Percentiles rank a stretch among this genome's conserved stretches.
phyloP scores from a whole-genome alignment of 2,888 invertebrate genomes.

The Spodoptera exigua region DNA sequence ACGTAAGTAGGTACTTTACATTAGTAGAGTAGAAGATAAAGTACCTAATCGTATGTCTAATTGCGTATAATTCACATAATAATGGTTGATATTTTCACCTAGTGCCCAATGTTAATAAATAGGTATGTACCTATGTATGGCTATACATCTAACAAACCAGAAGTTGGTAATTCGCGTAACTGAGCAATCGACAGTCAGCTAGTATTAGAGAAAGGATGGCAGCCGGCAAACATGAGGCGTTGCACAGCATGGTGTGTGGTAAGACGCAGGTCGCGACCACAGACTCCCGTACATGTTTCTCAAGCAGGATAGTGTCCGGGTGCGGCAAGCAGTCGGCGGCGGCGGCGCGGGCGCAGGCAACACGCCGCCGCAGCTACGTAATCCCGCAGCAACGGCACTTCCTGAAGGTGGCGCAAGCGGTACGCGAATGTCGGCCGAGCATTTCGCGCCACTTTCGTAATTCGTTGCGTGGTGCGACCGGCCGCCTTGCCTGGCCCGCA shows the following conservation, averaged over 20 bases:
- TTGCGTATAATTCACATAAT: not conserved
- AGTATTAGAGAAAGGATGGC: slow-evolving; percentile 61
- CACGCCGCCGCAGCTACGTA: slow-evolving; percentile 79
- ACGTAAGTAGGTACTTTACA: no score
- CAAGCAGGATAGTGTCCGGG: slow-evolving; percentile 74
- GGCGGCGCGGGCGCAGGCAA: slow-evolving; percentile 60
- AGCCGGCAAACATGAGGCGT: slow-evolving; percentile 52
- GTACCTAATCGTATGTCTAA: no score
- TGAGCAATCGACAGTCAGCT: slow-evolving; percentile 36
- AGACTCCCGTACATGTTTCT: slow-evolving; percentile 70
- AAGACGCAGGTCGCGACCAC: slow-evolving; percentile 68
- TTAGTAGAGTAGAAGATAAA: no score
- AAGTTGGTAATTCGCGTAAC: slow-evolving; percentile 36
- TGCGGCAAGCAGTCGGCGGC: slow-evolving; percentile 44
- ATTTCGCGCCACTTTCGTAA: slow-evolving; percentile 89
- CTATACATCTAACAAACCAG: slow-evolving; percentile 40
- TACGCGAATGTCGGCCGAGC: slow-evolving; percentile 88
- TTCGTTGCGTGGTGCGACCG: slow-evolving; percentile 87
- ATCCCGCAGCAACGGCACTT: slow-evolving; percentile 87
- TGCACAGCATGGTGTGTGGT: slow-evolving; percentile 60
- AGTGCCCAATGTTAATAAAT: slow-evolving; percentile 24
- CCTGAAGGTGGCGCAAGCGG: slow-evolving; percentile 88
- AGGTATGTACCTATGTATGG: no score
- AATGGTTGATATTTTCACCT: not conserved
- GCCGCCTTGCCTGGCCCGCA: slow-evolving; percentile 86